phyloP scores from a whole-genome alignment of 2,888 invertebrate species.

The Diaprepes abbreviatus region DNA sequence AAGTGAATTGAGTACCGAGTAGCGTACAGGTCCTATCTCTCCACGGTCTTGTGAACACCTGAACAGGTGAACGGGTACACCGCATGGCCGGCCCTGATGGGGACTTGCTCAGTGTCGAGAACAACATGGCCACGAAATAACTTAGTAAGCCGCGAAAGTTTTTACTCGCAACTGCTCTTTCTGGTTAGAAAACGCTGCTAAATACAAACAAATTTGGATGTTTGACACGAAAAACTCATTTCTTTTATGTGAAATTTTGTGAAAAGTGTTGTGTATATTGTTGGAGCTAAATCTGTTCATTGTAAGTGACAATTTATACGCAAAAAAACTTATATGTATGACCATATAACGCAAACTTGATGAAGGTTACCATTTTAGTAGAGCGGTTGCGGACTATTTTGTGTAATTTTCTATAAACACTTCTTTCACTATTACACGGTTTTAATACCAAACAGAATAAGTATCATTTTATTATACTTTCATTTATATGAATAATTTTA shows the following conservation, averaged over 20 bases:
- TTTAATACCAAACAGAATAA: too few species aligned
- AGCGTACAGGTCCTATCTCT: slow-evolving; percentile 51
- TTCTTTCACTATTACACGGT: too few species aligned
- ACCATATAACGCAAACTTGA: slow-evolving; percentile 37
- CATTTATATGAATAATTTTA: too few species aligned
- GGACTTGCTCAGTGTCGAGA: slow-evolving; percentile 50
- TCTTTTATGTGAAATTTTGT: slow-evolving; percentile 21
- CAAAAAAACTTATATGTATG: slow-evolving; percentile 13
- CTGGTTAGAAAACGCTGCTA: slow-evolving; percentile 17
- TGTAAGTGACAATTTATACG: slow-evolving; percentile 37
- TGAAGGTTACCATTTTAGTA: slow-evolving; percentile 38
- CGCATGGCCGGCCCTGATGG: slow-evolving; percentile 40
- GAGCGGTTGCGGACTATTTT: slow-evolving; percentile 5
- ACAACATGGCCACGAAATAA: slow-evolving; percentile 48
- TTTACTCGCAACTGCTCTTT: slow-evolving; percentile 38
- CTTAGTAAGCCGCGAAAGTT: slow-evolving; percentile 38
- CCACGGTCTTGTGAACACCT: slow-evolving; percentile 50
- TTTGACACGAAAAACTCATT: slow-evolving; percentile 19
- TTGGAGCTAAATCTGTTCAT: neutral
- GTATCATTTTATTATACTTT: too few species aligned
- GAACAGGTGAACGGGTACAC: slow-evolving; percentile 59
- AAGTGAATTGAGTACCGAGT: slow-evolving; percentile 4
- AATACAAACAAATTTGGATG: neutral
- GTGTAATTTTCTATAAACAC: neutral
- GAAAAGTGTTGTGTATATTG: slow-evolving; percentile 14